Evolutionary conservation across 1,140 invertebrate species (phyloP).

Genomic region (Tetragonula clypearis): DNA sequence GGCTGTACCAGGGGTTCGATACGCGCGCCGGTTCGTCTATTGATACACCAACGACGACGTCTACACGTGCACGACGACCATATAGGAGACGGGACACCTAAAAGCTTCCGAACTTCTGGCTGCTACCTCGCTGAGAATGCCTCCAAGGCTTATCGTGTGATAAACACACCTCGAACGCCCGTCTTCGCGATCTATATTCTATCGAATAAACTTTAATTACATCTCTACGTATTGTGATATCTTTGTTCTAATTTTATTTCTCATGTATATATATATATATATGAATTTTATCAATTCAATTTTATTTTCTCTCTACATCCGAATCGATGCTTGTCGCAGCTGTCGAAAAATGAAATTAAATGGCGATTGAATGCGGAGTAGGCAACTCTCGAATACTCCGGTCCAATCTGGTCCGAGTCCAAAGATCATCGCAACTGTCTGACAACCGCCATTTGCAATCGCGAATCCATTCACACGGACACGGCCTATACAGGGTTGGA

Average conservation of each 20-base stretch:
- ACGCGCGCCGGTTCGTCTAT: slow-evolving; percentile 7
- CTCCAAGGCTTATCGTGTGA: not conserved
- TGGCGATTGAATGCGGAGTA: too few species aligned
- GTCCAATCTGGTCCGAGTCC: not conserved
- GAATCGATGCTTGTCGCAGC: too few species aligned
- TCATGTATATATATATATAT: not conserved
- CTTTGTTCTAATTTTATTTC: not conserved
- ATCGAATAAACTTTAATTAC: not conserved
- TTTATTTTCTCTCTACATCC: too few species aligned
- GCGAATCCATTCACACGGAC: not conserved
- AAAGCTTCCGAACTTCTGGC: slow-evolving; percentile 16
- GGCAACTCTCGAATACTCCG: too few species aligned
- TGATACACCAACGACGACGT: slow-evolving; percentile 16
- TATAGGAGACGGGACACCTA: not conserved
- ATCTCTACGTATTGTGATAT: too few species aligned
- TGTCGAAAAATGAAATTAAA: too few species aligned
- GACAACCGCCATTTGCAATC: not conserved
- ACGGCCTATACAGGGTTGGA: not conserved
- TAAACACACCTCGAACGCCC: not conserved
- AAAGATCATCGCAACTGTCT: not conserved
- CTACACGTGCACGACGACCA: slow-evolving; percentile 14
- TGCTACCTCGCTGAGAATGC: not conserved
- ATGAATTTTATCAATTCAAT: too few species aligned
- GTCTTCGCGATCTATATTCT: not conserved
- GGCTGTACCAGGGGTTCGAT: not conserved